Evolutionary conservation across 2,888 invertebrate species (phyloP).

Genomic region (Eupithecia subfuscata): DNA sequence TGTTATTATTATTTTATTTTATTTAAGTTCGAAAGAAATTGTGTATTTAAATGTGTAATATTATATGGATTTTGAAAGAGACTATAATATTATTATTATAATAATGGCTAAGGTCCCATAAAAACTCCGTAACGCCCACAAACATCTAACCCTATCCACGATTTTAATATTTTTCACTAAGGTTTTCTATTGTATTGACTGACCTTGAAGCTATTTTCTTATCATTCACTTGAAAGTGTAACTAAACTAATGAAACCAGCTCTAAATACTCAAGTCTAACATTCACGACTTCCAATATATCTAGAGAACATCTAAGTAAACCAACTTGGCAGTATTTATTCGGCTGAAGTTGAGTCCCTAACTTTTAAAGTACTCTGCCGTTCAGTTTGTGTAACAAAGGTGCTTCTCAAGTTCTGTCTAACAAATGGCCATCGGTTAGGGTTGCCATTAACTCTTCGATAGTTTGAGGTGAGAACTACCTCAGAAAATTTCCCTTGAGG

Average conservation of each 20-base stretch:
- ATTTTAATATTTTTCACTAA: background rate
- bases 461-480: slow-evolving; percentile 1
- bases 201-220: background rate
- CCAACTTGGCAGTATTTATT: slow-evolving; percentile 59
- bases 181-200: background rate
- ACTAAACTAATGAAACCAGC: slow-evolving; percentile 30
- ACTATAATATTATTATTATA: too few relatives aligned
- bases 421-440: slow-evolving; percentile 55
- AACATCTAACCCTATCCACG: background rate
- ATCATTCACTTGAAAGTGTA: background rate
- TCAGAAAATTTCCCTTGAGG: background rate
- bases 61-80: too few relatives aligned
- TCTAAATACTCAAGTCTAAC: slow-evolving; percentile 41
- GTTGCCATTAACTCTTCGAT: slow-evolving; percentile 12
- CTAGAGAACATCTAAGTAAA: slow-evolving; percentile 52
- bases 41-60: too few relatives aligned
- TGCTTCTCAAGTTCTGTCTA: slow-evolving; percentile 56
- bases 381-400: slow-evolving; percentile 62
- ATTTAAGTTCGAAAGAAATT: too few relatives aligned
- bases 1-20: too few relatives aligned
- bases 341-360: slow-evolving; percentile 54
- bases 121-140: too few relatives aligned
- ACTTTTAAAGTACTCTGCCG: slow-evolving; percentile 61
- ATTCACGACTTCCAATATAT: slow-evolving; percentile 49
- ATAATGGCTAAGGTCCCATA: too few relatives aligned